A percentile compares a stretch with the other conserved stretches of the same genome.
phyloP scores from a whole-genome alignment of 2,113 vertebrate genomes.

The Anas platyrhynchos region DNA sequence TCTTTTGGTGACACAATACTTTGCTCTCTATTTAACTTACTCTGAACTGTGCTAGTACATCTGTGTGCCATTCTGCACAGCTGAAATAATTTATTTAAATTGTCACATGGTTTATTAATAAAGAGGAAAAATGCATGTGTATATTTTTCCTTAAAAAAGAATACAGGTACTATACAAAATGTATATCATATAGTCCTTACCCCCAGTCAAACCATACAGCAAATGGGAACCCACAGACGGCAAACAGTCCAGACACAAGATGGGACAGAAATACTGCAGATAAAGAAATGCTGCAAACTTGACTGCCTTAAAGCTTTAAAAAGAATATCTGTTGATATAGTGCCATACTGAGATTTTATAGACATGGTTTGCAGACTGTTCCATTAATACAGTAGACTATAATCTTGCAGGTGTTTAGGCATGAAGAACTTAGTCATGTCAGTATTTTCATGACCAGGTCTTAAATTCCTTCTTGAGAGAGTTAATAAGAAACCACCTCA shows the following conservation, averaged over 20 bases:
- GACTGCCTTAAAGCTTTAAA: background rate
- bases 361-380: background rate
- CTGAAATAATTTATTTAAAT: constrained; percentile 47
- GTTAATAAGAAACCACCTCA: background rate
- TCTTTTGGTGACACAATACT: background rate
- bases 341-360: background rate
- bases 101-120: constrained; percentile 45
- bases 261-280: constrained; percentile 1
- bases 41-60: constrained; percentile 12
- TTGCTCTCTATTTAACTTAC: background rate
- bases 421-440: background rate
- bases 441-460: background rate
- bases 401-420: constrained; percentile 17
- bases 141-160: constrained; percentile 1
- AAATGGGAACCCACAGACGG: background rate
- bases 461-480: constrained; percentile 16
- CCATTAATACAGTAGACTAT: background rate
- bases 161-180: background rate
- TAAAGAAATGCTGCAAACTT: constrained; percentile 37
- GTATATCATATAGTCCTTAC: background rate
- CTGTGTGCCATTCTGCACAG: constrained; percentile 2
- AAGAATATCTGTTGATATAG: background rate
- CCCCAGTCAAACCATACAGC: background rate
- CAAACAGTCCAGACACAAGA: background rate
- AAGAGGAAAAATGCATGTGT: constrained; percentile 29